Conservation (phyloP, 1,140 invertebrate species). For the Diachasmimorpha longicaudata region DNA sequence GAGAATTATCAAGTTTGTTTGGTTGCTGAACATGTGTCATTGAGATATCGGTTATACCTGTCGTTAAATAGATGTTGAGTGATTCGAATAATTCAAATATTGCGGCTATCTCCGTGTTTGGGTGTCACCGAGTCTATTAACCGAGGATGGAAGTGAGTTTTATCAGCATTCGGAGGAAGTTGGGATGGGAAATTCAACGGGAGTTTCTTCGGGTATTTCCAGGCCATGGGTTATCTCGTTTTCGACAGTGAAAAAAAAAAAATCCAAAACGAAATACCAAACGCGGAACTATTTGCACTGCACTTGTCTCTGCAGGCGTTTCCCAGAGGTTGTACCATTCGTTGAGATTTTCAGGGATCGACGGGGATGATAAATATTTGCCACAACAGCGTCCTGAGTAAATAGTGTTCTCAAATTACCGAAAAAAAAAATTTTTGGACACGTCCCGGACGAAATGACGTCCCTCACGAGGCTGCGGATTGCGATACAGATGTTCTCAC, state of each 20-base stretch:
- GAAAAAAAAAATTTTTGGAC: neutral
- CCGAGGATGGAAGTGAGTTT: too few species aligned
- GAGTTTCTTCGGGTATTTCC: neutral
- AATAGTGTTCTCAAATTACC: neutral
- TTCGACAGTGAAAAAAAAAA: neutral
- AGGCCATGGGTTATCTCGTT: neutral
- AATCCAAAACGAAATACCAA: neutral
- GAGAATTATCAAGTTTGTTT: neutral
- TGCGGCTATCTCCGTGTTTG: too few species aligned
- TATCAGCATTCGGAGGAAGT: too few species aligned
- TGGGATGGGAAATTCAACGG: neutral
- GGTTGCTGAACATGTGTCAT: conserved; percentile 8
- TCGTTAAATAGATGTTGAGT: too few species aligned
- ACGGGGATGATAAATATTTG: conserved; percentile 6
- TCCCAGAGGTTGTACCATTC: neutral
- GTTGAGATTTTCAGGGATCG: neutral
- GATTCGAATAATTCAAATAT: too few species aligned
- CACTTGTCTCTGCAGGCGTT: neutral
- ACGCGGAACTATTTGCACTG: conserved; percentile 8
- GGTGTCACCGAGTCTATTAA: too few species aligned
- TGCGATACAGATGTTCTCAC: neutral
- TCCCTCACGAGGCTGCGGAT: neutral
- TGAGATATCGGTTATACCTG: neutral
- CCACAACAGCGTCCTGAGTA: neutral
- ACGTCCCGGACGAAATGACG: neutral